Evolutionary conservation across 2,888 invertebrate genomes (phyloP), one percentile per base, ranked within the genome.

Genomic region (Hypomecis atomaria): DNA sequence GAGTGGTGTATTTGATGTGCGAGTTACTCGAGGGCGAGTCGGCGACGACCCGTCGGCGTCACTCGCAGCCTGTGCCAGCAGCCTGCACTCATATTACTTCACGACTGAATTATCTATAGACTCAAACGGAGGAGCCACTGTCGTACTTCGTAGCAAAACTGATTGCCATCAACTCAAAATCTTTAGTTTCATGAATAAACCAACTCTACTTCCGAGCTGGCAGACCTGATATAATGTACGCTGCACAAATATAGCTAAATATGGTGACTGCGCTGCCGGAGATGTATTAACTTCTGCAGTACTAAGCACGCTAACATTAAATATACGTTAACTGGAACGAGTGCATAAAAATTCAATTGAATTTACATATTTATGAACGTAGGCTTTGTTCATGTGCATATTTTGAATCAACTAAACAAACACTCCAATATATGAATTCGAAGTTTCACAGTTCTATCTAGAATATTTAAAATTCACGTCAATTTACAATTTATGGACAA

Each of bases 11-110:
- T 79, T 81, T 77, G 74, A 74, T 74, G 77, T 75, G 78, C 78
- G 75, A 71, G 78, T 79, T 79, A 80, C 80, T 75, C 71, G 75
- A 75, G 80, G 80, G 77, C 80, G 75, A 76, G 81, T 75, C 76
- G 72, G 84, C 87, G 87, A 85, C 89, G 76, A 68, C 65, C 74
- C 79, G 91, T 83, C 89, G 89, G 56, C 60, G 38, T 57, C 38
- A 53, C 87, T 88, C 71, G 77, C 73, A 71, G 75, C 75, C 77
- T 73, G 80, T 87, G 90, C 89, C 89, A 88, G 82, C 77, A 72
- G 71, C 75, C 73, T 78, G 80, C 78, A 80, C 70, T 75, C 71
- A 71, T 71, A 74, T 73, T 69, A 70, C 73, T 72, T 65, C 64
- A 63, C 40, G 13, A 10, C 23, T 10, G 40, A 40, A 48, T 68